Conservation (phyloP, 1,140 invertebrate genomes). For the Ylistrum balloti region DNA sequence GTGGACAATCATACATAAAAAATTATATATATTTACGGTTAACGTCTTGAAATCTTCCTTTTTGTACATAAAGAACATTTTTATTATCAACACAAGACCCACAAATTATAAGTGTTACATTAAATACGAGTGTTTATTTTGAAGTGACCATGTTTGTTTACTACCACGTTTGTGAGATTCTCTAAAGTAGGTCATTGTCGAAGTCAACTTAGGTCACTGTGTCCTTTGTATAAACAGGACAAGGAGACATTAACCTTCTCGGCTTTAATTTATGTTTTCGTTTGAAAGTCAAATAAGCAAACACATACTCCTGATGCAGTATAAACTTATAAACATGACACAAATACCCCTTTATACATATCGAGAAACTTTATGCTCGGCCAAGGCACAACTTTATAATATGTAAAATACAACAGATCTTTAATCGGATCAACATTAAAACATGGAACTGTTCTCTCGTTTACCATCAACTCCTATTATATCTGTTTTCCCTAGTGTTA, state of each 20-base stretch:
- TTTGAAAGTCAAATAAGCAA: slow-evolving; percentile 31
- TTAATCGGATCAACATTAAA: too few species aligned
- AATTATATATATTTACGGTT: background rate
- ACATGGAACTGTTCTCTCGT: too few species aligned
- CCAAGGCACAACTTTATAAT: too few species aligned
- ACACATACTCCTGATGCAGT: background rate
- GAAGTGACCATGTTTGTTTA: too few species aligned
- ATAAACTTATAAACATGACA: background rate
- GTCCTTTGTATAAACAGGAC: background rate
- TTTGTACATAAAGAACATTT: too few species aligned
- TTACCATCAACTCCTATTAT: too few species aligned
- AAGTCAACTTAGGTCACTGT: background rate
- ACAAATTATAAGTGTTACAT: background rate
- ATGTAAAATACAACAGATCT: too few species aligned
- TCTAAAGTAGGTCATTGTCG: background rate
- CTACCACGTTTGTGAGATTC: background rate
- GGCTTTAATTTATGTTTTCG: background rate
- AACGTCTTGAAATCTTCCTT: background rate
- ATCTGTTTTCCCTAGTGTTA: too few species aligned
- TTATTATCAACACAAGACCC: too few species aligned
- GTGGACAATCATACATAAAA: background rate
- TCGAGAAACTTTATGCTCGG: too few species aligned
- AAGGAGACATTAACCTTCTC: background rate
- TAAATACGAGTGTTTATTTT: too few species aligned
- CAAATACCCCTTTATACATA: too few species aligned